Conservation (phyloP, 2,113 vertebrate species). For the Xenotilapia longispinis region DNA sequence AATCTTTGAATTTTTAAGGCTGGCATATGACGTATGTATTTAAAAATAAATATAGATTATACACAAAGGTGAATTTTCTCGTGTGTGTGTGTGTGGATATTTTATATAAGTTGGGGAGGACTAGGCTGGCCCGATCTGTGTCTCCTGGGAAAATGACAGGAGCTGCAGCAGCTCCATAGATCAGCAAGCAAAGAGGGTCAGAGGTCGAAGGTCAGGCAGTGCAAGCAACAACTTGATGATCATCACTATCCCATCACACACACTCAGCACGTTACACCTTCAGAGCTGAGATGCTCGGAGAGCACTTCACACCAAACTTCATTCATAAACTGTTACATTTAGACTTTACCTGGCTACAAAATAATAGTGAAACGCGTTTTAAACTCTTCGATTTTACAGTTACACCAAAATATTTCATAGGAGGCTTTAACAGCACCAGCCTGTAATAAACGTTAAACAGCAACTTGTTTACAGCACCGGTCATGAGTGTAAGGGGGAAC, state of each 20-base stretch:
- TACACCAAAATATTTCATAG: not conserved
- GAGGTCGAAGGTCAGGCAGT: not conserved
- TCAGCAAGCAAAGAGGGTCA: not conserved
- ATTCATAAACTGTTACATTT: not conserved
- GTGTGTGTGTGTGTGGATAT: not conserved
- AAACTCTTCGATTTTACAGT: not conserved
- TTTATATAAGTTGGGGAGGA: not conserved
- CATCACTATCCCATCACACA: not conserved
- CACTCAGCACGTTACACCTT: not conserved
- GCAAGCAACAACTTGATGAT: not conserved
- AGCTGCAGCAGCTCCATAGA: not conserved
- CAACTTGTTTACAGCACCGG: not conserved
- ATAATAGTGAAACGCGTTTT: not conserved
- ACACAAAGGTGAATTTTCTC: not conserved
- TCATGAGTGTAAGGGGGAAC: not conserved
- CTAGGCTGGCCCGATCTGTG: not conserved
- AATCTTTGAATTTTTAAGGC: not conserved
- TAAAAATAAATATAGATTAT: not conserved
- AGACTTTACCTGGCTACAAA: not conserved
- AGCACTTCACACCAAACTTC: not conserved
- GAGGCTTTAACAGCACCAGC: not conserved
- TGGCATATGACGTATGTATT: not conserved
- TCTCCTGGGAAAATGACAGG: not conserved
- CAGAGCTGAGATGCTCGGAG: accelerated
- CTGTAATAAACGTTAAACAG: not conserved